A percentile compares a stretch with the other conserved stretches of the same genome.
Evolutionary conservation across 2,113 vertebrate genomes (phyloP).

Genomic region (Neogale vison): DNA sequence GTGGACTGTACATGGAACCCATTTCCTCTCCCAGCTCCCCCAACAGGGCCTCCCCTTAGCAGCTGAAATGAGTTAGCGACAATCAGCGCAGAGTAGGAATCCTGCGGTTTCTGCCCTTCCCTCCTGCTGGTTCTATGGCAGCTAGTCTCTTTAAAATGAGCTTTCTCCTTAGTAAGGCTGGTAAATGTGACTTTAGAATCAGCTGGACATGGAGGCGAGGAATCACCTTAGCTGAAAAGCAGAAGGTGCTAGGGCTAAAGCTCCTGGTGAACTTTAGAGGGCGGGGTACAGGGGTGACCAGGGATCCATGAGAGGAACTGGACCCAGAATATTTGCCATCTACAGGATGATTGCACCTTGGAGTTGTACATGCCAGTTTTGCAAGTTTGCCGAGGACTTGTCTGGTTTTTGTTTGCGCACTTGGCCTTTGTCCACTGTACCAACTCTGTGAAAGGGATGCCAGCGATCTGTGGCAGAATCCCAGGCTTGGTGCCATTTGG

Average conservation of each 20-base stretch:
- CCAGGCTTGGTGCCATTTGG: background rate
- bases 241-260: background rate
- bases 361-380: background rate
- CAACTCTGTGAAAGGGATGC: background rate
- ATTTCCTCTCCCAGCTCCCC: conserved; percentile 56
- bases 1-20: conserved; percentile 74
- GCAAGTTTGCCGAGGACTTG: background rate
- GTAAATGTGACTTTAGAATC: conserved; percentile 54
- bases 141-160: conserved; percentile 68
- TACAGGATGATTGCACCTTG: background rate
- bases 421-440: conserved; percentile 15
- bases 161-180: conserved; percentile 20
- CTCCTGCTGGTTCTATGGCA: conserved; percentile 69
- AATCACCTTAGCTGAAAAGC: background rate
- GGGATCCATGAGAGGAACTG: background rate
- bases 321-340: background rate
- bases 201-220: background rate
- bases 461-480: conserved; percentile 29
- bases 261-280: background rate
- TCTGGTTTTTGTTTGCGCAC: conserved; percentile 9
- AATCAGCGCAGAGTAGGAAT: conserved; percentile 71
- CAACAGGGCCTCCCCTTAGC: conserved; percentile 73
- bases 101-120: conserved; percentile 69
- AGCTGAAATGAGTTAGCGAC: conserved; percentile 74
- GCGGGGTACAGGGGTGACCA: background rate